These are phyloP conservation scores for Hoplostethus mediterraneus DNA, from an alignment of 2,797 vertebrate genomes.

Conservation along the genomic window DNA sequence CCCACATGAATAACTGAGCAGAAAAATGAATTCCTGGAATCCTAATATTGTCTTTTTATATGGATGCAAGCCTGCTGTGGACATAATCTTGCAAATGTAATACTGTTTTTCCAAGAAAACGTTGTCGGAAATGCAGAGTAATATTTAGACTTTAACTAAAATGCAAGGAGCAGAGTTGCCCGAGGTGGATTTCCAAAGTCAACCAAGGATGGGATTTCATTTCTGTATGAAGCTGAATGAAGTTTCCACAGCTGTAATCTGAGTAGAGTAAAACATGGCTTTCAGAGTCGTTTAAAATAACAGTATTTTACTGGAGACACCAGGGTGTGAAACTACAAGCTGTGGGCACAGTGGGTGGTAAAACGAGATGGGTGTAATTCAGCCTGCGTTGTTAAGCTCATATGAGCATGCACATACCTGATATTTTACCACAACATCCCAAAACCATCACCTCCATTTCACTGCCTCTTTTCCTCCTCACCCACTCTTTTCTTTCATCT, in stretches of 20 bases:
- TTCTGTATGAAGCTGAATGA: conserved; percentile 7
- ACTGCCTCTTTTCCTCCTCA: not conserved
- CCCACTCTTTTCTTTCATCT: conserved; percentile 3
- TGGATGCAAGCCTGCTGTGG: not conserved
- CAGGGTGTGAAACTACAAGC: conserved; percentile 1
- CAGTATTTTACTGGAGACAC: conserved; percentile 24
- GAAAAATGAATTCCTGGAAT: not conserved
- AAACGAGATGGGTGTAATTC: conserved; percentile 19
- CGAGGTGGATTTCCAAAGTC: conserved; percentile 2
- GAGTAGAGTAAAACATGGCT: conserved; percentile 22
- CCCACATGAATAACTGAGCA: not conserved
- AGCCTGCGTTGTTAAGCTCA: conserved; percentile 7
- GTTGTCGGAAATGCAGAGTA: not conserved
- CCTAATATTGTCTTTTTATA: not conserved
- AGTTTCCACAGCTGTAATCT: conserved; percentile 8
- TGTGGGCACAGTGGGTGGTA: not conserved
- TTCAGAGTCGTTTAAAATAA: conserved; percentile 28
- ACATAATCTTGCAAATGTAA: not conserved
- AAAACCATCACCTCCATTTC: conserved; percentile 16
- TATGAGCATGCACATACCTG: conserved; percentile 37
- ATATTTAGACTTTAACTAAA: conserved; percentile 5
- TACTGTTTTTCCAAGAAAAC: not conserved
- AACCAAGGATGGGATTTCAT: not conserved
- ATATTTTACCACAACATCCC: conserved; percentile 45
- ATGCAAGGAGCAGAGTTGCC: not conserved